These are phyloP conservation scores for Betta splendens DNA, from an alignment of 2,797 vertebrate genomes.

Conservation along the genomic window DNA sequence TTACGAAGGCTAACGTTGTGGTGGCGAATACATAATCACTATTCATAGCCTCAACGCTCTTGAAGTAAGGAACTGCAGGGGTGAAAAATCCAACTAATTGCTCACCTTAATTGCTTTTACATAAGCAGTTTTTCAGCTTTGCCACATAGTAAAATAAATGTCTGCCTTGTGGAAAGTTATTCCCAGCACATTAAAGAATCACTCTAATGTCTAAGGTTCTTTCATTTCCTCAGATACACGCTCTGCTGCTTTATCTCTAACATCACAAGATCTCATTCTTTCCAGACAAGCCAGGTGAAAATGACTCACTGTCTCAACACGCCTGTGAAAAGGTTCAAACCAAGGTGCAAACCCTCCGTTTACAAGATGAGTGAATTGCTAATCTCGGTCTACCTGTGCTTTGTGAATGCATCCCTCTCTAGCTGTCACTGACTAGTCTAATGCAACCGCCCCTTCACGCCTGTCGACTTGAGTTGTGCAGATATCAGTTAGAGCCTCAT, in stretches of 20 bases:
- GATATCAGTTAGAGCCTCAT: conserved; percentile 50
- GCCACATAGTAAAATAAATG: conserved; percentile 19
- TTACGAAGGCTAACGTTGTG: no score
- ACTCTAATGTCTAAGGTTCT: conserved; percentile 6
- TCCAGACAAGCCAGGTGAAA: conserved; percentile 26
- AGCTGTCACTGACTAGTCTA: conserved; percentile 37
- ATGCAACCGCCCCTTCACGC: conserved; percentile 31
- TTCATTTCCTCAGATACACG: conserved; percentile 45
- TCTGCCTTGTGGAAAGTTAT: conserved; percentile 6
- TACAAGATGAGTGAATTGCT: conserved; percentile 32
- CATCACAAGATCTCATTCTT: conserved; percentile 35
- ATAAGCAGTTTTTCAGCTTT: conserved; percentile 22
- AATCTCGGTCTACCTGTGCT: conserved; percentile 36
- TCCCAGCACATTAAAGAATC: conserved; percentile 27
- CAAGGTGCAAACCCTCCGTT: conserved; percentile 13
- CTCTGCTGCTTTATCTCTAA: conserved; percentile 30
- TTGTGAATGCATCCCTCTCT: conserved; percentile 29
- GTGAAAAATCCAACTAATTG: conserved; percentile 5
- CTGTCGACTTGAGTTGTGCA: conserved; percentile 36
- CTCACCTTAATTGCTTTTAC: conserved; percentile 37
- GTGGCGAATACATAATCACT: no score
- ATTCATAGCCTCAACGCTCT: conserved; percentile 11
- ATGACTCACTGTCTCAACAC: conserved; percentile 27
- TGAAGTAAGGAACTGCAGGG: conserved; percentile 22
- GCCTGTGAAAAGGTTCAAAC: conserved; percentile 24